phyloP scores from a whole-genome alignment of 2,113 vertebrate species.

The Xenopus borealis region DNA sequence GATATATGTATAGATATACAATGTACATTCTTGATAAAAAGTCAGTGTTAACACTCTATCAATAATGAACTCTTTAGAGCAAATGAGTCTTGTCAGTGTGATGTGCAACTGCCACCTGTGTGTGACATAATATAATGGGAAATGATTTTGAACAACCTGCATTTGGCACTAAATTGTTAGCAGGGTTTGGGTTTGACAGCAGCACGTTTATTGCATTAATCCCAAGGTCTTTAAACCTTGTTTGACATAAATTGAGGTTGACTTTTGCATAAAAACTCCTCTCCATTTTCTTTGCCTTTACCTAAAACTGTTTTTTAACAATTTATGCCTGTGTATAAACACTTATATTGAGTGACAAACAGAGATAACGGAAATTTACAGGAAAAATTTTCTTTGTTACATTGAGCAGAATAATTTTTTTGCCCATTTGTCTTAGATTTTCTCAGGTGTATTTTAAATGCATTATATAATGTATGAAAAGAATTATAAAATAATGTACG shows the following conservation, averaged over 20 bases:
- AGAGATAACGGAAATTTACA: constrained; percentile 64
- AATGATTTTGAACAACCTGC: constrained; percentile 96
- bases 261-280: constrained; percentile 81
- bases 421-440: constrained; percentile 52
- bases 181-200: constrained; percentile 93
- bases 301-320: constrained; percentile 89
- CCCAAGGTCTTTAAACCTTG: constrained; percentile 93
- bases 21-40: constrained; percentile 72
- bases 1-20: constrained; percentile 67
- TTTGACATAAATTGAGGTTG: constrained; percentile 99
- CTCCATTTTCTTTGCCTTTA: constrained; percentile 80
- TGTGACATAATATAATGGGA: constrained; percentile 94
- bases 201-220: constrained; percentile 97
- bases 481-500: constrained; percentile 19
- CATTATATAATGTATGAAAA: constrained; percentile 43
- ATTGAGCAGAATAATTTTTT: constrained; percentile 59
- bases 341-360: constrained; percentile 81
- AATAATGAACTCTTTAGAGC: constrained; percentile 84
- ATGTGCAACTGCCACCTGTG: constrained; percentile 87
- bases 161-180: constrained; percentile 98
- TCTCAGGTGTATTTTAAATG: constrained; percentile 54
- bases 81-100: constrained; percentile 93
- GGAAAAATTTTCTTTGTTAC: constrained; percentile 66
- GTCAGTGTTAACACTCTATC: constrained; percentile 84
- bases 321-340: constrained; percentile 78